Evolutionary conservation across 2,888 invertebrate genomes (phyloP).

Genomic region (Antitype chi): DNA sequence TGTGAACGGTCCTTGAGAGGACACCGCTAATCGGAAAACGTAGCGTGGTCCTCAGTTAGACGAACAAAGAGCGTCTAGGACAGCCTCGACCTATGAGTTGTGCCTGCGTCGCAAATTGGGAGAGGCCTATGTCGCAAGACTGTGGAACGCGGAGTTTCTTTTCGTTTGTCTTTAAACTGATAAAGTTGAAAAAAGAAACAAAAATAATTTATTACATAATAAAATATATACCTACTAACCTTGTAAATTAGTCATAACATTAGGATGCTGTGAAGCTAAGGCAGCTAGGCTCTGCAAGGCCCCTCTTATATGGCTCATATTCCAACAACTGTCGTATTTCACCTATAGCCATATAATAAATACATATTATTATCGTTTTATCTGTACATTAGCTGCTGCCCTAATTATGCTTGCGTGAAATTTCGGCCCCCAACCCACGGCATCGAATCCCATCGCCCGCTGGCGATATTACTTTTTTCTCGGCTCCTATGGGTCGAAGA

Average conservation of each 20-base stretch:
- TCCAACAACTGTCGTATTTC: conserved; percentile 96
- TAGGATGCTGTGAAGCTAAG: conserved; percentile 93
- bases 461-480: too few relatives aligned
- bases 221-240: conserved; percentile 76
- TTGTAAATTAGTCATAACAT: conserved; percentile 92
- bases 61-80: background rate
- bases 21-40: background rate
- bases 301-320: conserved; percentile 97
- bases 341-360: conserved; percentile 72
- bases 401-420: too few relatives aligned
- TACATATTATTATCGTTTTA: conserved; percentile 8
- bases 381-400: background rate
- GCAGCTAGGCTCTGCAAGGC: conserved; percentile 96
- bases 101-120: background rate
- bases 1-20: background rate
- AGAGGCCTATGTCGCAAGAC: background rate
- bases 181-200: background rate
- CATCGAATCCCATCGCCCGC: too few relatives aligned
- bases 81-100: background rate
- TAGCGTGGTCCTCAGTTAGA: background rate
- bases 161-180: background rate
- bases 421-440: too few relatives aligned
- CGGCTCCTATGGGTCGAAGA: too few relatives aligned
- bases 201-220: background rate
- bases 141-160: too few relatives aligned